A percentile compares a stretch with the other conserved stretches of the same genome.
Conservation (phyloP, 2,888 invertebrate species). For the Lumbricus terrestris region DNA sequence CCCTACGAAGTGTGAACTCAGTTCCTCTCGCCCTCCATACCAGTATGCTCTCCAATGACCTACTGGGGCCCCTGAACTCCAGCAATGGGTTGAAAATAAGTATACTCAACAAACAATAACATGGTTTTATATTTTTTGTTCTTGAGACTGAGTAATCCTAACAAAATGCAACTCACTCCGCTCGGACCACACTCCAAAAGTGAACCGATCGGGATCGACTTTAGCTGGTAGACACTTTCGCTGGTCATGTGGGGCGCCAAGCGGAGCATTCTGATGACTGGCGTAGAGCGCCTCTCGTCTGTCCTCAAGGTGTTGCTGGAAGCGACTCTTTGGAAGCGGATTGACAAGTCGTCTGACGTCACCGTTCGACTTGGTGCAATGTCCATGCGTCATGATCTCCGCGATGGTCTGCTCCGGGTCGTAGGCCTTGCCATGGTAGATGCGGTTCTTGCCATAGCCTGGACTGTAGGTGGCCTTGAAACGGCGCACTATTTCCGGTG, state of each 20-base stretch:
- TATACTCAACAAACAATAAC: no score
- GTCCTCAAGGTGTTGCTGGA: slow-evolving; percentile 48
- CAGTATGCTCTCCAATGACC: no score
- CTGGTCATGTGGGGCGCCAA: slow-evolving; percentile 53
- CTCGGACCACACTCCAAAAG: slow-evolving; percentile 54
- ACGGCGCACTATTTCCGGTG: slow-evolving; percentile 47
- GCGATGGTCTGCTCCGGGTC: slow-evolving; percentile 56
- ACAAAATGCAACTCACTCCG: slow-evolving; percentile 43
- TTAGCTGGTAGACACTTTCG: slow-evolving; percentile 45
- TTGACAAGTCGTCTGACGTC: slow-evolving; percentile 51
- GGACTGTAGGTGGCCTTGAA: slow-evolving; percentile 53
- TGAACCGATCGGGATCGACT: slow-evolving; percentile 45
- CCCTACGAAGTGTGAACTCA: no score
- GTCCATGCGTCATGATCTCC: slow-evolving; percentile 55
- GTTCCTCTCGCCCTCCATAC: no score
- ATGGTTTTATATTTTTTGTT: no score
- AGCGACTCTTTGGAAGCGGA: slow-evolving; percentile 52
- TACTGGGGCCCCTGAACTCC: no score
- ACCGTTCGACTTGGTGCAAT: slow-evolving; percentile 46
- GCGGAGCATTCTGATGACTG: slow-evolving; percentile 48
- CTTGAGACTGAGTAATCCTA: no score
- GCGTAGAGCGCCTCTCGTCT: slow-evolving; percentile 50
- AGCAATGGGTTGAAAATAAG: no score
- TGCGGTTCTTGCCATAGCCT: slow-evolving; percentile 51
- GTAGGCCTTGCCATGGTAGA: slow-evolving; percentile 56